phyloP scores from a whole-genome alignment of 2,888 invertebrate genomes.

The Parnassius orleans region DNA sequence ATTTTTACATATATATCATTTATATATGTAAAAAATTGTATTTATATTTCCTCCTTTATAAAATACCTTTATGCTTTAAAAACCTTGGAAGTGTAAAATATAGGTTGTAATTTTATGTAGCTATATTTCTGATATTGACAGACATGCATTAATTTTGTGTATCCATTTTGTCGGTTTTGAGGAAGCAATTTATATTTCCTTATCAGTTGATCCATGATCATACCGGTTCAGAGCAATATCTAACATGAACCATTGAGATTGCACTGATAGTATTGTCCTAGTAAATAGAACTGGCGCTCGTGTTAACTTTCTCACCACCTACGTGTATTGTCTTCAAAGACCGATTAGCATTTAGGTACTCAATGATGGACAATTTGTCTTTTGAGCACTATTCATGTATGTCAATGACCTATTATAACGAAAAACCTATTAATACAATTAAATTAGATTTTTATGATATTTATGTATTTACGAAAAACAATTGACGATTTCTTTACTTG shows the following conservation, averaged over 20 bases:
- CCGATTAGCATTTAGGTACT: constrained; percentile 47
- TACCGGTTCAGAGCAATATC: constrained; percentile 12
- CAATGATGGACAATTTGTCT: constrained; percentile 37
- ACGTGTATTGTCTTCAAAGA: constrained; percentile 49
- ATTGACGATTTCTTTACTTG: too few relatives aligned
- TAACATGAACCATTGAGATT: constrained; percentile 11
- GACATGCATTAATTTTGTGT: constrained; percentile 2
- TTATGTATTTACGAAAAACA: too few relatives aligned
- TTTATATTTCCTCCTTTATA: neutral
- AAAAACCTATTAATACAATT: too few relatives aligned
- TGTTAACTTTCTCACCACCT: constrained; percentile 62
- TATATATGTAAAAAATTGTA: too few relatives aligned
- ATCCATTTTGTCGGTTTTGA: neutral
- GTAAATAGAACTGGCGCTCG: constrained; percentile 8
- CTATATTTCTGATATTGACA: neutral
- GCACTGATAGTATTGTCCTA: constrained; percentile 12
- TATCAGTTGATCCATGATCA: constrained; percentile 16
- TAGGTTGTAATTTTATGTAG: neutral
- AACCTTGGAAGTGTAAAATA: neutral
- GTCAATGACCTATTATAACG: too few relatives aligned
- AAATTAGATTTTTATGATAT: too few relatives aligned
- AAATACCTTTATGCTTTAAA: neutral
- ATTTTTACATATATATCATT: too few relatives aligned
- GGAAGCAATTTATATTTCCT: constrained; percentile 12
- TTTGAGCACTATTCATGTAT: neutral